Evolutionary conservation across 2,888 invertebrate species (phyloP).

Genomic region (Erpobdella octoculata): DNA sequence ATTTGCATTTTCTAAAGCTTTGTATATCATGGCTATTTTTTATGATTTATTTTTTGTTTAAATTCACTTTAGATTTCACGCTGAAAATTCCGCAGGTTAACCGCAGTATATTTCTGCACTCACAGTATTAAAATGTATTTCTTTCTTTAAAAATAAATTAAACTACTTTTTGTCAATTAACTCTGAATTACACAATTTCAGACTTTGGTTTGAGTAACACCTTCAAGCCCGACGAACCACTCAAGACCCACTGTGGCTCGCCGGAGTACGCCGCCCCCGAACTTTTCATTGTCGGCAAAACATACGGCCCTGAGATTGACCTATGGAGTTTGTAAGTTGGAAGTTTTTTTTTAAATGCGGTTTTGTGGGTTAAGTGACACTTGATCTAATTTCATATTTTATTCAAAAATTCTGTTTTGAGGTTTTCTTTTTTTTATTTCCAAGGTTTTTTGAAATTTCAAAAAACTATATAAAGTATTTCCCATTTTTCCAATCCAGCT

Average conservation of each 20-base stretch:
- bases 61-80: no score
- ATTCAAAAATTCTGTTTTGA: neutral
- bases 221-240: slow-evolving; percentile 58
- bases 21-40: no score
- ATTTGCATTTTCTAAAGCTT: no score
- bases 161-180: no score
- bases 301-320: slow-evolving; percentile 70
- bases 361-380: neutral
- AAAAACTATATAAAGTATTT: neutral
- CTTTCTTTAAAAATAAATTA: no score
- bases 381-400: neutral
- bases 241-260: slow-evolving; percentile 70
- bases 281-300: slow-evolving; percentile 63
- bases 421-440: neutral
- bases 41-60: no score
- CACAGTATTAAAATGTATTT: no score
- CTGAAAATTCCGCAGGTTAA: no score
- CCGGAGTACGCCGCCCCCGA: slow-evolving; percentile 74
- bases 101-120: no score
- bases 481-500: no score
- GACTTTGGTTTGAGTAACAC: slow-evolving; percentile 70
- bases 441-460: neutral
- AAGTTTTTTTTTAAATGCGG: neutral
- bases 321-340: slow-evolving; percentile 66
- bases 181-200: no score